Percentiles rank a stretch among this genome's conserved stretches.
Evolutionary conservation across 2,888 invertebrate genomes (phyloP).

Genomic region (Volucella inflata): DNA sequence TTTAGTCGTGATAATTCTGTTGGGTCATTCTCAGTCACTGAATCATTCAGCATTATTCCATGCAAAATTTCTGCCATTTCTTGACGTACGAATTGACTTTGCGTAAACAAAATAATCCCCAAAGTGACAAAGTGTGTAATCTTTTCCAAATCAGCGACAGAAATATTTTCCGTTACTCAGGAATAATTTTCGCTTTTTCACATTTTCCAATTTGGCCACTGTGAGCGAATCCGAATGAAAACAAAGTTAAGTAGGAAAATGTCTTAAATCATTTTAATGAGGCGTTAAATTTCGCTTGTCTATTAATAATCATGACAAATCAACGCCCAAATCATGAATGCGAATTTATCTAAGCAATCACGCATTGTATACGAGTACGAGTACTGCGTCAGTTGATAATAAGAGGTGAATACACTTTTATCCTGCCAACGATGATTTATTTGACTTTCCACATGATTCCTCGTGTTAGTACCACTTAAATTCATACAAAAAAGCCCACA

Average conservation of each 20-base stretch:
- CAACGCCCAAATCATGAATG: too few relatives aligned
- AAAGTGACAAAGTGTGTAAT: slow-evolving; percentile 16
- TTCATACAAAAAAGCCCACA: too few relatives aligned
- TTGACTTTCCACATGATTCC: too few relatives aligned
- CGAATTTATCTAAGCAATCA: too few relatives aligned
- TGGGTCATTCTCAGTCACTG: too few relatives aligned
- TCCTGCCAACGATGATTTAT: too few relatives aligned
- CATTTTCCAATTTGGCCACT: neutral
- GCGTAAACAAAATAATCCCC: slow-evolving; percentile 15
- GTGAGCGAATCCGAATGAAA: slow-evolving; percentile 9
- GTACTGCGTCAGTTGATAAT: neutral
- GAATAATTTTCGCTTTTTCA: neutral
- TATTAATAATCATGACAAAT: slow-evolving; percentile 53
- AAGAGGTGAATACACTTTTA: slow-evolving; percentile 2
- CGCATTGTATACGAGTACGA: neutral
- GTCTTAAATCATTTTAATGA: slow-evolving; percentile 50
- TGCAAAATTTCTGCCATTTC: too few relatives aligned
- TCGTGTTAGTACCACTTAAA: too few relatives aligned
- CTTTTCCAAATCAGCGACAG: slow-evolving; percentile 29
- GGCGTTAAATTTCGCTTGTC: slow-evolving; percentile 41
- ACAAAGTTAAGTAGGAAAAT: slow-evolving; percentile 18
- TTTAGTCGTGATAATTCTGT: too few relatives aligned
- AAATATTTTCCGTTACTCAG: slow-evolving; percentile 35
- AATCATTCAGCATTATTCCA: too few relatives aligned
- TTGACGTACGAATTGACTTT: too few relatives aligned